phyloP scores from a whole-genome alignment of 2,113 vertebrate species.

The Progne subis region DNA sequence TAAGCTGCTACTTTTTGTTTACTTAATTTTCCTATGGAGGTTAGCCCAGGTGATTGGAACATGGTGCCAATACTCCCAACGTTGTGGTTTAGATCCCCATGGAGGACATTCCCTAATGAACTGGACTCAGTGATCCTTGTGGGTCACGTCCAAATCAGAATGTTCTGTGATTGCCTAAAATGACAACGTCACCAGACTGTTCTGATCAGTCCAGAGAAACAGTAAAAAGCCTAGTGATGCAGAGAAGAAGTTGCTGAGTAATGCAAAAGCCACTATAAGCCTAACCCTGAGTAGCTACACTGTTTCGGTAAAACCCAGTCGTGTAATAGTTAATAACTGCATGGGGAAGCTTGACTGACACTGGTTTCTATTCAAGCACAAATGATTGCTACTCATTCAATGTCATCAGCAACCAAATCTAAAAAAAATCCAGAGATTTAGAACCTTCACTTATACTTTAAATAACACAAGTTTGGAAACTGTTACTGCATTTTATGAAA shows the following conservation, averaged over 20 bases:
- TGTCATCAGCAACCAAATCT: background rate
- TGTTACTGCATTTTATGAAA: background rate
- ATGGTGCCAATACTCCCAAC: background rate
- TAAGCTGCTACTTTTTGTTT: background rate
- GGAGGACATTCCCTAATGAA: no score
- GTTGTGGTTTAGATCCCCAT: background rate
- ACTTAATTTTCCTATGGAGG: background rate
- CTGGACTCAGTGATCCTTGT: background rate
- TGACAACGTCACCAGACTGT: background rate
- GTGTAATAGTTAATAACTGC: background rate
- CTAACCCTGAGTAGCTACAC: background rate
- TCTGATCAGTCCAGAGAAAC: background rate
- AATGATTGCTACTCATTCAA: background rate
- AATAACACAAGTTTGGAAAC: background rate
- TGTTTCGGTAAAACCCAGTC: background rate
- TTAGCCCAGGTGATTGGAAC: background rate
- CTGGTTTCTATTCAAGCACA: background rate
- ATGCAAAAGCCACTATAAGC: background rate
- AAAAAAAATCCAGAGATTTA: background rate
- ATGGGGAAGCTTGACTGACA: background rate
- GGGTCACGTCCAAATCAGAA: background rate
- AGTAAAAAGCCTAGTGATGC: background rate
- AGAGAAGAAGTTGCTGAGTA: background rate
- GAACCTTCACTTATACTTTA: background rate
- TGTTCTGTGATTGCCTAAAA: background rate